Percentiles rank a stretch among this genome's conserved stretches.
Evolutionary conservation across 2,888 invertebrate genomes (phyloP).

Genomic region (Listrodromus nycthemerus): DNA sequence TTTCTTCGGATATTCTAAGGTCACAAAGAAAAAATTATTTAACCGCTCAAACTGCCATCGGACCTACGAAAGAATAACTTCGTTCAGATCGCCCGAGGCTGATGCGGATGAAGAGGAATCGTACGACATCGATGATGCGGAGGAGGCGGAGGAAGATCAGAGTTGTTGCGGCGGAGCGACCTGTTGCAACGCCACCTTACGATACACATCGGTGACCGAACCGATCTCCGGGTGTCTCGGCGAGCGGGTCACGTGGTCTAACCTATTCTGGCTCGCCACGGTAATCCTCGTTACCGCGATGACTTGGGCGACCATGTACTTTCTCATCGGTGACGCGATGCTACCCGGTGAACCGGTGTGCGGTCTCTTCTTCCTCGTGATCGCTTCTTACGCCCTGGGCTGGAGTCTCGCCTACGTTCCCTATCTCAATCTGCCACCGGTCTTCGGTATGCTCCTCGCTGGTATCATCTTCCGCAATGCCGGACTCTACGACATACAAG

Average conservation of each 20-base stretch:
- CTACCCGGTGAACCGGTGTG: constrained; percentile 75
- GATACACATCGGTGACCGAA: constrained; percentile 73
- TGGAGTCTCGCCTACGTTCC: constrained; percentile 78
- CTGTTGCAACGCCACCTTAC: constrained; percentile 73
- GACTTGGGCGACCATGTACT: constrained; percentile 74
- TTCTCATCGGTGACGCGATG: constrained; percentile 75
- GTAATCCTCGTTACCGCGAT: constrained; percentile 62
- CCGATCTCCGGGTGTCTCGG: constrained; percentile 67
- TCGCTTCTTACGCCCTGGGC: constrained; percentile 77
- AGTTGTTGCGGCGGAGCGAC: constrained; percentile 76
- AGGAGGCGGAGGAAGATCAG: constrained; percentile 45
- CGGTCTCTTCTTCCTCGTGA: constrained; percentile 74
- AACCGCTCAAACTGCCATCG: not conserved
- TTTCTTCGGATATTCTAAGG: too few species aligned
- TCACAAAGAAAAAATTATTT: too few species aligned
- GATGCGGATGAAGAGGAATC: constrained; percentile 10
- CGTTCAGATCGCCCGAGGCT: constrained; percentile 41
- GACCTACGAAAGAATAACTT: constrained; percentile 16
- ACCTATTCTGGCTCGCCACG: constrained; percentile 74
- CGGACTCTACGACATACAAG: constrained; percentile 75
- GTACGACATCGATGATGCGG: constrained; percentile 1
- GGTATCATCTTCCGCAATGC: constrained; percentile 84
- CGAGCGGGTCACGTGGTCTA: constrained; percentile 74
- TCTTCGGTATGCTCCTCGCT: constrained; percentile 88
- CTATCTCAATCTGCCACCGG: constrained; percentile 85